Evolutionary conservation across 2,113 vertebrate species (phyloP).

Genomic region (Hirundichthys speculiger): DNA sequence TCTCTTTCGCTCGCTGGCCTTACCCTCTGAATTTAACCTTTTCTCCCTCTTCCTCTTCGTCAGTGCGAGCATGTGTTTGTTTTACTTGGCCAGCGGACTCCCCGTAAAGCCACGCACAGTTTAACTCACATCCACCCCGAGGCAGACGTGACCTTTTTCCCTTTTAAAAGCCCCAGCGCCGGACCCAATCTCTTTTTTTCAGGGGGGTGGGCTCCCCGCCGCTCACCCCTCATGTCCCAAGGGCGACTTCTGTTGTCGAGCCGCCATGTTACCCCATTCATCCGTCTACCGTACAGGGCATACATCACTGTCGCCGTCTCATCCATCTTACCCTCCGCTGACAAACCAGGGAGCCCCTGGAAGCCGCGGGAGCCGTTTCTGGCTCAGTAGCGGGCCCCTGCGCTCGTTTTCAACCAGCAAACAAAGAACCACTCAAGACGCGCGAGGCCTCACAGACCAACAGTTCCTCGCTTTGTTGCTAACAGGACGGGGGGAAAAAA

Average conservation of each 20-base stretch:
- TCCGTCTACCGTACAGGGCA: slow-evolving; percentile 67
- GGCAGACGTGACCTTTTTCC: slow-evolving; percentile 78
- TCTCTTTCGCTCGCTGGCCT: slow-evolving; percentile 54
- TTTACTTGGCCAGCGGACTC: slow-evolving; percentile 81
- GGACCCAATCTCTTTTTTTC: slow-evolving; percentile 27
- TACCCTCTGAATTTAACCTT: slow-evolving; percentile 65
- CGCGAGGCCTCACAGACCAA: slow-evolving; percentile 72
- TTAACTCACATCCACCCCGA: slow-evolving; percentile 72
- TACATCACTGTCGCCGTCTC: slow-evolving; percentile 75
- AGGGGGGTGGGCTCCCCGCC: slow-evolving; percentile 22
- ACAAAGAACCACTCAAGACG: slow-evolving; percentile 73
- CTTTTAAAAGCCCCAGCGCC: slow-evolving; percentile 59
- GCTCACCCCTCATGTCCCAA: slow-evolving; percentile 65
- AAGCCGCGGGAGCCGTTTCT: slow-evolving; percentile 61
- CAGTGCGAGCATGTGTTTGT: slow-evolving; percentile 78
- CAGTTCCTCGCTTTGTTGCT: slow-evolving; percentile 56
- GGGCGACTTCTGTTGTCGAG: slow-evolving; percentile 71
- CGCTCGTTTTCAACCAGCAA: slow-evolving; percentile 80
- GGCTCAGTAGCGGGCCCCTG: slow-evolving; percentile 70
- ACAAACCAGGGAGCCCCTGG: slow-evolving; percentile 44
- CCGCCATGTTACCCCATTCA: slow-evolving; percentile 78
- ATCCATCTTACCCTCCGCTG: slow-evolving; percentile 77
- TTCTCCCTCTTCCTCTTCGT: slow-evolving; percentile 49
- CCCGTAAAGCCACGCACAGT: slow-evolving; percentile 72
- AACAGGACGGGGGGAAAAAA: slow-evolving; percentile 19